A percentile compares a stretch with the other conserved stretches of the same genome.
Conservation (phyloP, 2,888 invertebrate species). For the Oxycera nigricornis region DNA sequence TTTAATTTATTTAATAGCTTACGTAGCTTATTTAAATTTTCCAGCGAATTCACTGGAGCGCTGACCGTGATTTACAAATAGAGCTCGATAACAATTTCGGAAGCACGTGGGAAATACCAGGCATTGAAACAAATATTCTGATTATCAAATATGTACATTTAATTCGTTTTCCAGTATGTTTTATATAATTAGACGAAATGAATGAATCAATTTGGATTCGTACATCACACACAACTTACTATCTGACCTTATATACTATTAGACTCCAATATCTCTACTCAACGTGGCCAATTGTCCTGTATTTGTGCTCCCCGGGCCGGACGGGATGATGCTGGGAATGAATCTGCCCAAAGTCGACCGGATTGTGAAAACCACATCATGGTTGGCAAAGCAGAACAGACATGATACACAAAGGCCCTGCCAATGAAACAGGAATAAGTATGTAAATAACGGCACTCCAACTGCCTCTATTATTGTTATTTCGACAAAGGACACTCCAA, state of each 20-base stretch:
- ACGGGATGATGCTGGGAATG: slow-evolving; percentile 56
- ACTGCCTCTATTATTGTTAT: too few relatives aligned
- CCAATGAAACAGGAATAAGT: not conserved
- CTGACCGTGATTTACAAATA: too few relatives aligned
- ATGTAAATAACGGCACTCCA: slow-evolving; percentile 47
- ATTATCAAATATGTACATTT: too few relatives aligned
- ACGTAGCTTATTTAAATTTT: too few relatives aligned
- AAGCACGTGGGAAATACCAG: too few relatives aligned
- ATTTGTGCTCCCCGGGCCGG: slow-evolving; percentile 58
- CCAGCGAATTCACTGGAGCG: too few relatives aligned
- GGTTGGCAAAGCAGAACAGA: slow-evolving; percentile 78
- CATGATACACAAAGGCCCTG: slow-evolving; percentile 76
- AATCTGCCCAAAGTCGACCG: slow-evolving; percentile 62
- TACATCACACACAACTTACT: not conserved
- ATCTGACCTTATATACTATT: slow-evolving; percentile 45
- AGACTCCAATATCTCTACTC: slow-evolving; percentile 61
- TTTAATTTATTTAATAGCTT: too few relatives aligned
- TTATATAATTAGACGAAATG: too few relatives aligned
- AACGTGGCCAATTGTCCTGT: slow-evolving; percentile 61
- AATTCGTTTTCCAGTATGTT: too few relatives aligned
- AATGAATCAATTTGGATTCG: not conserved
- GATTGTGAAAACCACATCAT: slow-evolving; percentile 70
- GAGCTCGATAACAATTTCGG: too few relatives aligned
- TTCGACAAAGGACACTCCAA: not conserved
- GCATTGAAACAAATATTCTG: too few relatives aligned